Evolutionary conservation across 92 coral and sea anemone genomes (phyloP).

Genomic region (Bergia puertoricense): DNA sequence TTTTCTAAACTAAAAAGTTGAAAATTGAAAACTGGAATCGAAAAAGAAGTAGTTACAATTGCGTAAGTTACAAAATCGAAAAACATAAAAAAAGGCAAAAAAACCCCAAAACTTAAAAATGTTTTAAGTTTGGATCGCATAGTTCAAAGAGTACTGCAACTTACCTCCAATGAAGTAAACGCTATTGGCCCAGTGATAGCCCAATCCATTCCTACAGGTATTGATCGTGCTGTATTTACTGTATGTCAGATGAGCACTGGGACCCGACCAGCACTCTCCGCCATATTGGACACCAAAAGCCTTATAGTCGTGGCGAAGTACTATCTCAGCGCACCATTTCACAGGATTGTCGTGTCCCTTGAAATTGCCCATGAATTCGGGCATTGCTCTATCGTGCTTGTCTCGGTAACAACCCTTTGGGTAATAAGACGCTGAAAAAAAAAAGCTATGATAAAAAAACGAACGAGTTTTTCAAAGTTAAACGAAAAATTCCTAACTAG

Average conservation of each 20-base stretch:
- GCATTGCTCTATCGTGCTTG: neutral
- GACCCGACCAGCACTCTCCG: slow-evolving; percentile 37
- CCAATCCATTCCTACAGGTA: slow-evolving; percentile 26
- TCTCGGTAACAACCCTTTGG: slow-evolving; percentile 31
- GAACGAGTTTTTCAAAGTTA: no score
- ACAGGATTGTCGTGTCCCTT: slow-evolving; percentile 32
- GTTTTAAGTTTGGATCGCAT: no score
- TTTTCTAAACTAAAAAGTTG: no score
- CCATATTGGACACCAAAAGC: slow-evolving; percentile 39
- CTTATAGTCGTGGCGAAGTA: slow-evolving; percentile 19
- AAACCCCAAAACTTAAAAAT: no score
- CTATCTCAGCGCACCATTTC: slow-evolving; percentile 30
- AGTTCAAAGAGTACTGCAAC: neutral
- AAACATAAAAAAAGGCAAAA: no score
- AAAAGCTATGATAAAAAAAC: no score
- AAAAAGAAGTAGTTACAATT: no score
- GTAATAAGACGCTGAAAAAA: slow-evolving; percentile 14
- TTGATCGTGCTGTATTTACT: neutral
- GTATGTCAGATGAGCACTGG: slow-evolving; percentile 3
- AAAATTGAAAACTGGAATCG: no score
- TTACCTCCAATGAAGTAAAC: slow-evolving; percentile 42
- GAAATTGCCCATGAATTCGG: slow-evolving; percentile 35
- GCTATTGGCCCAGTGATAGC: slow-evolving; percentile 34
- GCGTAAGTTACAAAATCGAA: no score
- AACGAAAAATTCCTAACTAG: no score